Evolutionary conservation across 2,888 invertebrate species (phyloP), one percentile per base, ranked within the genome.

Genomic region (Empis livida): DNA sequence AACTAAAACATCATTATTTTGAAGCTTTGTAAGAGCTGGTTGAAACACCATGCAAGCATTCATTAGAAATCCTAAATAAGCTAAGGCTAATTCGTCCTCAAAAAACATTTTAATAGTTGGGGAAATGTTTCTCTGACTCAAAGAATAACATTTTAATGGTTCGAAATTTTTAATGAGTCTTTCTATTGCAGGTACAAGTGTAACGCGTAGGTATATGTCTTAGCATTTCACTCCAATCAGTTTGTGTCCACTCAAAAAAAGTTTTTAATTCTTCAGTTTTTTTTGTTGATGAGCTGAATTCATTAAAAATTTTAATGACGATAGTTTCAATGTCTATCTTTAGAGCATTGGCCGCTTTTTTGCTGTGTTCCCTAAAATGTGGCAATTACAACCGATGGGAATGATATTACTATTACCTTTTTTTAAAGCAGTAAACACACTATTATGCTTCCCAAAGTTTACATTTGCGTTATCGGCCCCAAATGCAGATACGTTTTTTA

Each of bases 221-320:
- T 35, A 43, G 32, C 43, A 43, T 23, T 43, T 35, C 43, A 23
- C n/a, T 17, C 35, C 43, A 43, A 32, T 35, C 35, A n/a, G 32
- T 35, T 43, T 43, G 43, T 43, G 35, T 43, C 43, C 43, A 43
- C 17, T 32, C 43, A 32, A 43, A 43, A 35, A 43, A 43, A 13
- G 32, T 35, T 43, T 43, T 43, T 35, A 43, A 43, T 43, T 32
- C 13, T 14, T 14, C 35, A 35, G 43, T 43, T 43, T 16, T 37
- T 43, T 43, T 37, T 17, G 40, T 40, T 20, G 40, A 40, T 20
- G 40, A 40, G 40, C 40, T 43, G 17, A 43, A 43, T 43, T 43
- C 27, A 43, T 37, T 43, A 17, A 35, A 37, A 37, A 35, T 35
- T 43, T 43, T 43, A 17, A 43, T 43, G 20, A 37, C 35, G 20